Evolutionary conservation across 2,888 invertebrate species (phyloP).

Genomic region (Blastobasis adustella): DNA sequence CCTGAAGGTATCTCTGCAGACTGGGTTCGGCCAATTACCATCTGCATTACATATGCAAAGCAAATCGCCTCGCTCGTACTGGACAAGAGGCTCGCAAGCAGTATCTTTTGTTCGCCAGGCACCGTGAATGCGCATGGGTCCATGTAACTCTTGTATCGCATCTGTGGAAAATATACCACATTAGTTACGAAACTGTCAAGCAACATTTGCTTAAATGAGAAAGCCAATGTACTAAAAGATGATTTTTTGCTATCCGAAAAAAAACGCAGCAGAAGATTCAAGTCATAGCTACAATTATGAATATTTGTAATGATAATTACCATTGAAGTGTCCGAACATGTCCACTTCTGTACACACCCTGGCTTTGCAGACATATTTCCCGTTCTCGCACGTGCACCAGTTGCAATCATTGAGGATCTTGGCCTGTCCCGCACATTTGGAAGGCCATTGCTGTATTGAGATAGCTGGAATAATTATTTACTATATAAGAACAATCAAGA

Average conservation of each 20-base stretch:
- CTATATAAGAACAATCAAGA: no score
- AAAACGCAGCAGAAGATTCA: no score
- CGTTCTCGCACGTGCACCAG: constrained; percentile 41
- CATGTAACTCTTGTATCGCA: constrained; percentile 42
- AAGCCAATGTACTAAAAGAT: no score
- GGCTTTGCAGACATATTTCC: constrained; percentile 35
- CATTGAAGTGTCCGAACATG: constrained; percentile 62
- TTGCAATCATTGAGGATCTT: constrained; percentile 55
- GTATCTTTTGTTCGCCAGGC: constrained; percentile 37
- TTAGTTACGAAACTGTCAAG: background rate
- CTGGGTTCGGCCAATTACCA: constrained; percentile 57
- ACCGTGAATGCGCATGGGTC: constrained; percentile 60
- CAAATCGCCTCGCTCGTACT: constrained; percentile 34
- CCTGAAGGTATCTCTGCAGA: constrained; percentile 49
- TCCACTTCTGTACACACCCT: constrained; percentile 42
- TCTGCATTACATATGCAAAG: constrained; percentile 51
- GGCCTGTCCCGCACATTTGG: constrained; percentile 21
- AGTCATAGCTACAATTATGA: no score
- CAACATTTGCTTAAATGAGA: no score
- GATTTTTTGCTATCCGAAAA: no score
- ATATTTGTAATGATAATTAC: constrained; percentile 18
- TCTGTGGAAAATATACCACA: constrained; percentile 26
- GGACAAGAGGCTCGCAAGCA: constrained; percentile 43
- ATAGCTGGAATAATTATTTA: no score
- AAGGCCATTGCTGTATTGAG: constrained; percentile 23